phyloP scores from a whole-genome alignment of 1,140 invertebrate species.

The Chionoecetes opilio region DNA sequence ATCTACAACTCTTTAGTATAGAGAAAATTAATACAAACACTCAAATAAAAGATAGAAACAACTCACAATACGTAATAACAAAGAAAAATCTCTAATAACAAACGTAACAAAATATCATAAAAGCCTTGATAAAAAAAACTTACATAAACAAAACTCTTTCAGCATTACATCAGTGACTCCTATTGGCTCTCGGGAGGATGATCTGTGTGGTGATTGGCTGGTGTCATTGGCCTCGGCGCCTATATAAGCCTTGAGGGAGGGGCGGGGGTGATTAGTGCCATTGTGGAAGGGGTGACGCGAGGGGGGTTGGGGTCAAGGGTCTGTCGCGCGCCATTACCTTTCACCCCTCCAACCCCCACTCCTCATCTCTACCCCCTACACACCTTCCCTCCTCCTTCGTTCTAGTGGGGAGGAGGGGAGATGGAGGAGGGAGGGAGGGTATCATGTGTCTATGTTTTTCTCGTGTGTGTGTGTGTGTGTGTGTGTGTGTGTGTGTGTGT shows the following conservation, averaged over 20 bases:
- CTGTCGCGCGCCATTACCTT: conserved; percentile 11
- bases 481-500: neutral
- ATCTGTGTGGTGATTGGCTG: neutral
- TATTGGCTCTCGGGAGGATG: neutral
- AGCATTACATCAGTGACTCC: neutral
- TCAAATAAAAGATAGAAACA: neutral
- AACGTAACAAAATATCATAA: neutral
- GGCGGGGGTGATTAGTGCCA: neutral
- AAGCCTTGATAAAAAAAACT: neutral
- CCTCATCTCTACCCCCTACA: neutral
- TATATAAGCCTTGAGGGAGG: neutral
- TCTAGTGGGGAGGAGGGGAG: too few species aligned
- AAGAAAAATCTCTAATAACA: neutral
- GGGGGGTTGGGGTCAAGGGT: neutral
- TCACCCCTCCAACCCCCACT: neutral
- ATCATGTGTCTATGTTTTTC: neutral
- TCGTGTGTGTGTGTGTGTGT: neutral
- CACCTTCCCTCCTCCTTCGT: too few species aligned
- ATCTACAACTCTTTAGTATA: too few species aligned
- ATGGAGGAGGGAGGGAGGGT: neutral
- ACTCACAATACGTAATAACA: neutral
- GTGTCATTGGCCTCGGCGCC: neutral
- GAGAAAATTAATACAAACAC: neutral
- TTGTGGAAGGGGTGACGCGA: neutral
- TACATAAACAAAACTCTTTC: neutral